These are phyloP conservation scores for Ranitomeya imitator DNA, from an alignment of 2,113 vertebrate genomes.

Conservation along the genomic window DNA sequence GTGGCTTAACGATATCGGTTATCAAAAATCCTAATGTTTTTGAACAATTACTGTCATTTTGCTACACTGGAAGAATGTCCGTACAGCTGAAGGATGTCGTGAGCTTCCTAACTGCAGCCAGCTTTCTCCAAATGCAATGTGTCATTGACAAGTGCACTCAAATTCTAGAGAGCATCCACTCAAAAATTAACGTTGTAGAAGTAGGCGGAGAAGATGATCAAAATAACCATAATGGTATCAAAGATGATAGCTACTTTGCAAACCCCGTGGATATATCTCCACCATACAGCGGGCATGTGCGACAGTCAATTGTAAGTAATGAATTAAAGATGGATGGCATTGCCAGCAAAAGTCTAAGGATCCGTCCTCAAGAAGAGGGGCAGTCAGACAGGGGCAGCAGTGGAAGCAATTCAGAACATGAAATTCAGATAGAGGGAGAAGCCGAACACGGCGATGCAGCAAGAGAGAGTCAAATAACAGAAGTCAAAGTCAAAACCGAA, in stretches of 20 bases:
- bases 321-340: slow-evolving; percentile 79
- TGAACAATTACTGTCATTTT: slow-evolving; percentile 95
- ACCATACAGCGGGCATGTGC: slow-evolving; percentile 86
- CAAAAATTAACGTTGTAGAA: slow-evolving; percentile 89
- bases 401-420: slow-evolving; percentile 91
- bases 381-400: slow-evolving; percentile 95
- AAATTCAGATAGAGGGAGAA: slow-evolving; percentile 90
- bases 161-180: slow-evolving; percentile 96
- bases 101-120: slow-evolving; percentile 95
- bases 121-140: slow-evolving; percentile 98
- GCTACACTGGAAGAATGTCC: slow-evolving; percentile 98
- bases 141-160: slow-evolving; percentile 98
- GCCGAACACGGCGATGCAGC: slow-evolving; percentile 88
- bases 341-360: slow-evolving; percentile 73
- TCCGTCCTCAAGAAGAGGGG: slow-evolving; percentile 85
- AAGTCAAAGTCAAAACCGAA: slow-evolving; percentile 93
- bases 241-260: slow-evolving; percentile 87
- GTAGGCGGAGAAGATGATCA: slow-evolving; percentile 80
- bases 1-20: slow-evolving; percentile 96
- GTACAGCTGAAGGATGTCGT: slow-evolving; percentile 95
- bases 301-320: slow-evolving; percentile 69
- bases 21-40: slow-evolving; percentile 98
- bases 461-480: slow-evolving; percentile 87
- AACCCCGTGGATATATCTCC: slow-evolving; percentile 97
- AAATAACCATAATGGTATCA: slow-evolving; percentile 84